Evolutionary conservation across 2,797 vertebrate species (phyloP), one percentile per base, ranked within the genome.

Genomic region (Adelosebastes latens): DNA sequence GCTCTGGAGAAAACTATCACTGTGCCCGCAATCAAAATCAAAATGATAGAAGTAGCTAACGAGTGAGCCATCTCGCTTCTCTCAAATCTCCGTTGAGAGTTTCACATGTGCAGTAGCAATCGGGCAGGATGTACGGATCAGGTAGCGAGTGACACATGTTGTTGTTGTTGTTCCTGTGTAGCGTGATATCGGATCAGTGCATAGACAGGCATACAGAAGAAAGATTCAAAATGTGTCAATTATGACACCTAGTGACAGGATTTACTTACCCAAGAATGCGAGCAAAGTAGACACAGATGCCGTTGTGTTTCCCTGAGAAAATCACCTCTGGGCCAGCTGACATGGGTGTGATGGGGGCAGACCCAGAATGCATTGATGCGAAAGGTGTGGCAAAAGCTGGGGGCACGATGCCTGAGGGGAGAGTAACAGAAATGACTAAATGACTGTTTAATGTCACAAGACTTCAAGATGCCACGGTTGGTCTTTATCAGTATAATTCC

Each of bases 271-370:
- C 98, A 60, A 99, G 95, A 87, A 99, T 98, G 56, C 99, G 97
- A 71, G 97, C 96, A 80, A 99, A 99, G 92, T 99, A 99, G 89
- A 99, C 93, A 90, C 97, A 97, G 89, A 99, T 98, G 69, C 98
- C 98, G 6, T 98, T 97, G 93, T 99, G 98, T 82, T 98, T 99
- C 71, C 98, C 98, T 25, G 99, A 99, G 94, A 97, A 99, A 24
- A 99, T 95, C 79, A 98, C 96, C 91, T 99, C 98, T 0, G 98
- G 97, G n/a, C 97, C 97, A 27, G 96, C 93, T 25, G 96, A 92
- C 92, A 98, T 85, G 27, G 96, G 95, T 0, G 96, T 87, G 75
- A 98, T 69, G 13, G 96, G 90, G 13, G 93, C 94, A 53, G 93
- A 63, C 32, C 95, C 87, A 16, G 89, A 3, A 0, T 93, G 72